These are phyloP conservation scores for Drosophila hydei DNA, from an alignment of 1,140 invertebrate species.

Conservation along the genomic window DNA sequence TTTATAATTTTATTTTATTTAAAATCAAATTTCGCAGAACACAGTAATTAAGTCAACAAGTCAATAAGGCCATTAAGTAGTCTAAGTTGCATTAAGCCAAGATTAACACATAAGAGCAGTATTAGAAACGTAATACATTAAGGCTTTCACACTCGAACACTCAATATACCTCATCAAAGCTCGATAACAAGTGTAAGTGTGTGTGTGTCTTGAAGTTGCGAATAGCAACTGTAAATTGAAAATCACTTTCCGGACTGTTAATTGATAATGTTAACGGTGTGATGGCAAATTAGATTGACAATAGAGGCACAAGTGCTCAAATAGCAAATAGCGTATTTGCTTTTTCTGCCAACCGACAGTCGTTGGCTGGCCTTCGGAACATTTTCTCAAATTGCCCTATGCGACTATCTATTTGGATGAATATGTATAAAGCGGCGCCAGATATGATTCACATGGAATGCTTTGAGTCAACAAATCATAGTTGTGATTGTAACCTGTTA, in stretches of 20 bases:
- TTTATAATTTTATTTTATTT: no score
- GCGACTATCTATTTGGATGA: background rate
- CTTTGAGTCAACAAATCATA: conserved; percentile 11
- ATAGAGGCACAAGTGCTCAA: conserved; percentile 53
- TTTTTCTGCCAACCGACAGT: conserved; percentile 16
- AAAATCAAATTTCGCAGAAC: no score
- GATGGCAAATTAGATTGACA: conserved; percentile 58
- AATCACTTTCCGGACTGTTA: conserved; percentile 56
- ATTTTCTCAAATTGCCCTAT: conserved; percentile 15
- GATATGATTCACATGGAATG: conserved; percentile 2
- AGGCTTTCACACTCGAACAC: background rate
- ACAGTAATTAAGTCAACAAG: no score
- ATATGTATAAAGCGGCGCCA: background rate
- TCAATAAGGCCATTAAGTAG: background rate
- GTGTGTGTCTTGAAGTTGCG: conserved; percentile 10
- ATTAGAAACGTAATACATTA: background rate
- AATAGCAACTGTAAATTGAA: conserved; percentile 36
- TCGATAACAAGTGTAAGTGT: background rate
- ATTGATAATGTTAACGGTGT: conserved; percentile 73
- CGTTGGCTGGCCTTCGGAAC: conserved; percentile 24
- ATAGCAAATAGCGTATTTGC: conserved; percentile 29
- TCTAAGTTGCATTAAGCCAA: background rate
- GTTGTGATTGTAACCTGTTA: conserved; percentile 4
- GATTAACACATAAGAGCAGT: background rate
- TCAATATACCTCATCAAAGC: conserved; percentile 7